These are phyloP conservation scores for Holacanthella duospinosa DNA, from an alignment of 2,888 invertebrate species.

Conservation along the genomic window DNA sequence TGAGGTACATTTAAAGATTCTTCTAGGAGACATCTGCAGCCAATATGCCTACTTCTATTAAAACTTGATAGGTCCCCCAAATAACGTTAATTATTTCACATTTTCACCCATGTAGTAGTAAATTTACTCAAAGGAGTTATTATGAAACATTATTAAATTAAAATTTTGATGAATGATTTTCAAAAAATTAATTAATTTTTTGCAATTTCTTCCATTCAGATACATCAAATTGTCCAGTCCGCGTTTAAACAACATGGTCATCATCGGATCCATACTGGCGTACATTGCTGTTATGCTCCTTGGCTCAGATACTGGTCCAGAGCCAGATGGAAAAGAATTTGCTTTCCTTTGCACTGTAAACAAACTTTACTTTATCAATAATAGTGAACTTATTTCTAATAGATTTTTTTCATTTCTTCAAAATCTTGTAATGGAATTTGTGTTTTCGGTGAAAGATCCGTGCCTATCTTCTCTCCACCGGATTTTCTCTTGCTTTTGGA, in stretches of 20 bases:
- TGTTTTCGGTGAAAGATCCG: slow-evolving; percentile 52
- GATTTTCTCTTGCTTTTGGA: slow-evolving; percentile 82
- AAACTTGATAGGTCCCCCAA: too few relatives aligned
- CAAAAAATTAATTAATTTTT: neutral
- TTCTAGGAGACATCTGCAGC: too few relatives aligned
- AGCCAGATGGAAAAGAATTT: slow-evolving; percentile 58
- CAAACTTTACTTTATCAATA: too few relatives aligned
- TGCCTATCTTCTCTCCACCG: slow-evolving; percentile 77
- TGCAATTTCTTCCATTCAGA: slow-evolving; percentile 46
- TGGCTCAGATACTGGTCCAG: slow-evolving; percentile 70
- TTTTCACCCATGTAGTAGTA: too few relatives aligned
- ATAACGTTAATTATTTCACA: too few relatives aligned
- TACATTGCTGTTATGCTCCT: slow-evolving; percentile 76
- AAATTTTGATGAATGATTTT: neutral
- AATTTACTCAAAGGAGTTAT: too few relatives aligned
- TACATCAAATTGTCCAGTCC: slow-evolving; percentile 87
- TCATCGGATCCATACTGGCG: slow-evolving; percentile 80
- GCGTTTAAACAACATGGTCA: slow-evolving; percentile 80
- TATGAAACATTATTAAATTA: slow-evolving; percentile 8
- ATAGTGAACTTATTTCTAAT: too few relatives aligned
- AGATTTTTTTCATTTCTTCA: neutral
- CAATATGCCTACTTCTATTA: too few relatives aligned
- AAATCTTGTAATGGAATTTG: neutral
- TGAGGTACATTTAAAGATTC: too few relatives aligned
- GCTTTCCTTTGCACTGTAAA: slow-evolving; percentile 78